Base-by-base conservation (phyloP, 1,140 invertebrate species). In the Drosophila busckii region DNA sequence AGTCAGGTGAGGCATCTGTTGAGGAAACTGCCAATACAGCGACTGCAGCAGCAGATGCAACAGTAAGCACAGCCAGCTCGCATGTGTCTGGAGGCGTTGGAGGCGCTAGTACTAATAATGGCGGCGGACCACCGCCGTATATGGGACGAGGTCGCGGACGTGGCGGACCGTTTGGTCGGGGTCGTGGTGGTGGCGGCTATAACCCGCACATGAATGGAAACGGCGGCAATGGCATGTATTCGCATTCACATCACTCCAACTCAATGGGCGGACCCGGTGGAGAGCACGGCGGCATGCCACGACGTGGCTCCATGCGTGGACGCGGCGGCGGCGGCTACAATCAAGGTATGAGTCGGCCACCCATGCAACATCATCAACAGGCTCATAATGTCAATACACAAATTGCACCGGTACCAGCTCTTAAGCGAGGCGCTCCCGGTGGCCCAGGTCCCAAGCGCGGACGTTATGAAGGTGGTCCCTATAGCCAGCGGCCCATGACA, bases 321-420 rank as follows among this genome's bases (percentile, higher is more conserved):
- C 80, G 85, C 45, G 85, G 85, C 60, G 73, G 85, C 60, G 73
- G 63, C 25, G 58, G 78, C 23, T 87, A 87, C 40, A 70, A 75
- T 63, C 73, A 84, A 73, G 66, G 78, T 55, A 85, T 86, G 71
- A 78, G 67, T 64, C 73, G 85, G 63, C 68, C 85, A 64, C 85
- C 85, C 53, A 73, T 80, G 66, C 84, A 70, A 50, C 58, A 85
- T 65, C 83, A 84, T 31, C 70, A 76, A 62, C 66, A 76, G 70
- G 58, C 65, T 67, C 84, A 87, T 82, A 78, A 70, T 70, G 70
- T 75, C 59, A 87, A 87, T 70, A 84, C 85, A 58, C 85, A 87
- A 84, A 70, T 84, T 42, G 78, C 85, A 70, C 85, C 85, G 60
- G 82, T 82, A 67, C 85, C 70, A 61, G 76, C 85, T 62, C 61